Base-by-base conservation (phyloP, 2,888 invertebrate species). In the Blera fallax region DNA sequence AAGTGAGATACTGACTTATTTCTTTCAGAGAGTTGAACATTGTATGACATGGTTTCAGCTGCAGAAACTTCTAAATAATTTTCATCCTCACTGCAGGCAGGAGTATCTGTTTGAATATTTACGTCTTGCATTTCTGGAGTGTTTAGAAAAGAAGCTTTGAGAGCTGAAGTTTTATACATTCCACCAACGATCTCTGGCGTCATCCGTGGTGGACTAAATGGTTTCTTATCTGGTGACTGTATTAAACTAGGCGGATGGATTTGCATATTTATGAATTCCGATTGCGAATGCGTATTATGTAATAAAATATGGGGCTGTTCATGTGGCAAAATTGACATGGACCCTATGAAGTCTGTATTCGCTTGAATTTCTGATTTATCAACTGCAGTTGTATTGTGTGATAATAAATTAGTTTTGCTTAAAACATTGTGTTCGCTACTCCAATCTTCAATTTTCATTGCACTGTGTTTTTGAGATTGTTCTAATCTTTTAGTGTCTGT, bases 61-160 rank as follows among this genome's bases (percentile, higher is more conserved):
- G 65, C 1, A 40, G 29, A 52, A 45, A 65, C n/a, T 27, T 70
- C 72, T 16, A 65, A 89, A 45, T 89, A 89, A 72, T 88, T 90
- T 74, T 91, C 95, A 87, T 95, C 95, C 72, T 95, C 95, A 88
- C 95, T 95, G 80, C 88, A 94, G 1, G 93, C 92, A 0, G 95
- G 94, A 18, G 95, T 95, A 89, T 97, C 96, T 0, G 97, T 97
- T 92, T 97, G 97, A 90, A 96, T 97, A 65, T 96, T 96, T 0
- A 96, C 96, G 89, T 97, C 96, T 90, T 94, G 96, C n/a, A 96
- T 96, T 82, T 94, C 94, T 0, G 94, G 93, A 76, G 88, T 52
- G 52, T 78, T 58, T 21, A 88, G 85, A 43, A 40, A 43, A 32
- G 79, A 45, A 10, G n/a, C 11, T 27, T 34, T 60, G 1, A 18